Base-by-base conservation (phyloP, 1,140 invertebrate genomes). In the Cepaea nemoralis region DNA sequence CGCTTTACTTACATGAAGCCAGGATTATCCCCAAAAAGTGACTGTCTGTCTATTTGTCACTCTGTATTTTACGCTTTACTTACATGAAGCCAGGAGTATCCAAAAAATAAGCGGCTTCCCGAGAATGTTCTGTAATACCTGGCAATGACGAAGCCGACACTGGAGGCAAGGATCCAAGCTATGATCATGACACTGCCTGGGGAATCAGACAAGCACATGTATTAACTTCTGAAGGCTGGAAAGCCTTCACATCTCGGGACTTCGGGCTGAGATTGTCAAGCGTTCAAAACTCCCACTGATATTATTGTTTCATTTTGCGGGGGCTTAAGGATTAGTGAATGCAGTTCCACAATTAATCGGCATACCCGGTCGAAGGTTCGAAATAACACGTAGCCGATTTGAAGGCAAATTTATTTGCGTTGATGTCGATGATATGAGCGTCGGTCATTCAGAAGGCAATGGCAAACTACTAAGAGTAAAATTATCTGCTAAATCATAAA, bases 101-200 rank as follows among this genome's bases (percentile, higher is more conserved):
- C 96, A 83, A 95, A 95, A 83, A 95, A 96, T 0, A 96, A 91
- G 83, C 59, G 81, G 48, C 94, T 94, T 40, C 95, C 94, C 96
- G 97, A 98, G 0, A 96, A 97, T 89, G 95, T 94, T 89, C 96
- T 95, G 92, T 95, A 98, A 90, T 98, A 98, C 86, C 97, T 94
- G 0, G 97, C 97, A 1, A 97, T 91, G 19, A 98, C 91, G 80
- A 98, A 97, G 37, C 96, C 97, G 75, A 97, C 91, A 6, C 96
- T 96, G 0, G 96, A 95, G n/a, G 95, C 95, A 16, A 96, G 95
- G 66, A 98, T 94, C 97, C 97, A 99, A 0, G 96, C 96, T 0
- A 94, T 93, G 40, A 98, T 91, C 97, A 99, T 98, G 86, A 98
- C 50, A 79, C 85, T 86, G 19, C 85, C 89, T 90, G 94, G 16